Conservation (phyloP, 2,113 vertebrate genomes). For the Lophotis ruficrista region DNA sequence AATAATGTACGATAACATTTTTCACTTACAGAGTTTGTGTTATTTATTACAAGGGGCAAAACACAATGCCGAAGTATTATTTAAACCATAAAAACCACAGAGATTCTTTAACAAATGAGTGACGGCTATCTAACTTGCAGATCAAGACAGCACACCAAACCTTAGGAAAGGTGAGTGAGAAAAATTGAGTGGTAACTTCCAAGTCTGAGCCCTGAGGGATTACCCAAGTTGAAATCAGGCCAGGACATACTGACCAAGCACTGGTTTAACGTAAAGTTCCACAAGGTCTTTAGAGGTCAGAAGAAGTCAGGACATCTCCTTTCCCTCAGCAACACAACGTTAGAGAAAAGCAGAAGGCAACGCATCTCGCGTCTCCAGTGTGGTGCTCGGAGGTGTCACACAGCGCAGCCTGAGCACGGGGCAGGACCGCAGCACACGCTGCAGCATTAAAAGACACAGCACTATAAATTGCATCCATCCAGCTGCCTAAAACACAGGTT, state of each 20-base stretch:
- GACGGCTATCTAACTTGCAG: background rate
- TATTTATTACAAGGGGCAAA: background rate
- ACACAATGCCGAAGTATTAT: background rate
- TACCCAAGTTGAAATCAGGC: background rate
- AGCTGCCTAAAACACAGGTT: conserved; percentile 3
- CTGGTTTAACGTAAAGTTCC: background rate
- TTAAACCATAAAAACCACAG: background rate
- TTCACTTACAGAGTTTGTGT: background rate
- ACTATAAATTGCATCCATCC: conserved; percentile 34
- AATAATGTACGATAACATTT: background rate
- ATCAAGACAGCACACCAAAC: background rate
- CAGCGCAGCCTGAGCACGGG: background rate
- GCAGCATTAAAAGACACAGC: background rate
- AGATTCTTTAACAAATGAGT: background rate
- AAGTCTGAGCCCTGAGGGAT: background rate
- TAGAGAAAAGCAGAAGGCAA: background rate
- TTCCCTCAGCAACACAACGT: background rate
- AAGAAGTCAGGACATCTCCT: background rate
- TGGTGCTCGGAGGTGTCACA: background rate
- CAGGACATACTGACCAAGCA: background rate
- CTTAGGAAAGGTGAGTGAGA: background rate
- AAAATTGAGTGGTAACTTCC: background rate
- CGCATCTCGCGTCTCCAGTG: background rate
- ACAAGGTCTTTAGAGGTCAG: background rate
- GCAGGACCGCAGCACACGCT: background rate